Evolutionary conservation across 2,113 vertebrate species (phyloP).

Genomic region (Pachycephala philippinensis): DNA sequence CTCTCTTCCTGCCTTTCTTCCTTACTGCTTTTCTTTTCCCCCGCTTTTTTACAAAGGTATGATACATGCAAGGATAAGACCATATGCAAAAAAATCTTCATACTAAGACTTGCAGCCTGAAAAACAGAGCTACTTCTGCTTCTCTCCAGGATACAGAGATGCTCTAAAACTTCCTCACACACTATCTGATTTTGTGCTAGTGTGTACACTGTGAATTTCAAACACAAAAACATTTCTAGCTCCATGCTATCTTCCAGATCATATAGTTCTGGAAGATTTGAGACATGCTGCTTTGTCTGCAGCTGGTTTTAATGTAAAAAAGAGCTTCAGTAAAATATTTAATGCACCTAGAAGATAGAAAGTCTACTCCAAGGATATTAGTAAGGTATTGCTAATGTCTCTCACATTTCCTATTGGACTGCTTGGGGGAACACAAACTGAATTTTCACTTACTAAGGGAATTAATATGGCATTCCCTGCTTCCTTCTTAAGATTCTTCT

Average conservation of each 20-base stretch:
- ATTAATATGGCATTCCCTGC: fast-evolving
- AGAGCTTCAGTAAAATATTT: background rate
- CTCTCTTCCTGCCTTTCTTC: background rate
- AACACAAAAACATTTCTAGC: background rate
- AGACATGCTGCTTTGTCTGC: background rate
- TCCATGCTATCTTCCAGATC: background rate
- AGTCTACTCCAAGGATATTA: background rate
- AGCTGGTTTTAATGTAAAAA: background rate
- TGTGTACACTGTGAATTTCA: background rate
- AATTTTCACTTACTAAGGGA: background rate
- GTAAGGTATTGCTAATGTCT: background rate
- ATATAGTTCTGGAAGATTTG: background rate
- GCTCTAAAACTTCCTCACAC: background rate
- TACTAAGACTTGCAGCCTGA: background rate
- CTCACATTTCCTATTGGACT: background rate
- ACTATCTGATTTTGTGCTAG: background rate
- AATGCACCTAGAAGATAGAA: background rate
- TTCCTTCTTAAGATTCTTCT: background rate
- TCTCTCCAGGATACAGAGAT: background rate
- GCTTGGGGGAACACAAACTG: background rate
- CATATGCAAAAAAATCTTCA: background rate
- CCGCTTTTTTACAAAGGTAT: background rate
- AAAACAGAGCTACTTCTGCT: background rate
- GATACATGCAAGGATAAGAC: background rate
- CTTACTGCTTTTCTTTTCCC: background rate